Evolutionary conservation across 2,797 vertebrate genomes (phyloP).

Genomic region (Anableps anableps): DNA sequence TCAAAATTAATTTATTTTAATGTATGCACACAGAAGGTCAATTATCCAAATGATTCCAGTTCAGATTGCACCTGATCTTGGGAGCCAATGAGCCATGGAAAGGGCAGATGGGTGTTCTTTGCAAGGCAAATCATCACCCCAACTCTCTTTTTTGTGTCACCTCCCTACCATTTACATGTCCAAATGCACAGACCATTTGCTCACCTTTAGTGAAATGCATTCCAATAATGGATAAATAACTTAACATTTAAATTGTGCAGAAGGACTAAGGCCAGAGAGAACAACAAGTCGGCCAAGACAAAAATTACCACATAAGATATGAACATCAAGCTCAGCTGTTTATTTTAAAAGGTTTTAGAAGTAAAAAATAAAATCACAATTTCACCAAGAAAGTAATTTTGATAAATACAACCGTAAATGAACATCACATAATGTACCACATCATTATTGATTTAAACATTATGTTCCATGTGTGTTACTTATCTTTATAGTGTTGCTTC

Average conservation of each 20-base stretch:
- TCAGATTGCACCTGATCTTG: slow-evolving; percentile 81
- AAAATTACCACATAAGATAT: not conserved
- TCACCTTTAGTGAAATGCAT: slow-evolving; percentile 49
- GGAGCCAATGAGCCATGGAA: slow-evolving; percentile 83
- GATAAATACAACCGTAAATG: not conserved
- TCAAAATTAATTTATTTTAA: slow-evolving; percentile 89
- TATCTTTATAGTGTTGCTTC: not conserved
- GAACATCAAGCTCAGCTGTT: not conserved
- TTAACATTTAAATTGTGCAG: slow-evolving; percentile 44
- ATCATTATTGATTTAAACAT: not conserved
- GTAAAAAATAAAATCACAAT: not conserved
- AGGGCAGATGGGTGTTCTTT: slow-evolving; percentile 83
- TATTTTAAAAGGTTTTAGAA: not conserved
- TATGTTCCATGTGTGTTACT: not conserved
- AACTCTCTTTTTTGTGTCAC: slow-evolving; percentile 49
- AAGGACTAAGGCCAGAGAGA: slow-evolving; percentile 12
- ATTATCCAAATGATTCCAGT: slow-evolving; percentile 87
- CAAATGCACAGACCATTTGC: slow-evolving; percentile 49
- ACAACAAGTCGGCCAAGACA: not conserved
- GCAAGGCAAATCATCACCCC: slow-evolving; percentile 75
- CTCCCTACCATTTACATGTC: slow-evolving; percentile 62
- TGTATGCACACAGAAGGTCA: slow-evolving; percentile 86
- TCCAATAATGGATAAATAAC: slow-evolving; percentile 60
- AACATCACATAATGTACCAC: not conserved
- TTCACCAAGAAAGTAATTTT: not conserved